Conservation (phyloP, 53 echinoderm and acorn worm genomes). For the Crossaster papposus region DNA sequence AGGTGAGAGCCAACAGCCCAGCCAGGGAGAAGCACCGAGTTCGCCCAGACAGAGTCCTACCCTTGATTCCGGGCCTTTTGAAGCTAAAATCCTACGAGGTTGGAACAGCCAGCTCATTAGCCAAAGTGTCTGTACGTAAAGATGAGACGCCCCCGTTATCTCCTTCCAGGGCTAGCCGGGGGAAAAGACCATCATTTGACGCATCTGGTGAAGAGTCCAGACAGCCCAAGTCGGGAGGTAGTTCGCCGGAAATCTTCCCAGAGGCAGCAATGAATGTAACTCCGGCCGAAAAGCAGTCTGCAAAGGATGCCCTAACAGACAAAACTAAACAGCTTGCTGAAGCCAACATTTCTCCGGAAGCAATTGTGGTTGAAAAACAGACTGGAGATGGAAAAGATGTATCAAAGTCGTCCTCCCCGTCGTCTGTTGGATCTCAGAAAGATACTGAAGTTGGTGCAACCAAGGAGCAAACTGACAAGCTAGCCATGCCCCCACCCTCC, state of each 20-base stretch:
- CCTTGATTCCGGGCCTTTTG: slow-evolving; percentile 24
- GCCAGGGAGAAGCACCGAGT: slow-evolving; percentile 76
- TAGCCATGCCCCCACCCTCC: slow-evolving; percentile 79
- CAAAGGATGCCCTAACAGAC: slow-evolving; percentile 45
- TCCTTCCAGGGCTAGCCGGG: slow-evolving; percentile 36
- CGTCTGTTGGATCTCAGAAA: slow-evolving; percentile 1
- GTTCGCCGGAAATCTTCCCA: slow-evolving; percentile 4
- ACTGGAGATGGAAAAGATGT: background rate
- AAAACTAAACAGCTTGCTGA: slow-evolving; percentile 39
- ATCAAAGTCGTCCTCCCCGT: slow-evolving; percentile 26
- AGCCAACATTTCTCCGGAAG: background rate
- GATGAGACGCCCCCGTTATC: slow-evolving; percentile 56
- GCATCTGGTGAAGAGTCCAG: slow-evolving; percentile 19
- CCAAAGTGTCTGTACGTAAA: slow-evolving; percentile 56
- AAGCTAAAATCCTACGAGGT: slow-evolving; percentile 73
- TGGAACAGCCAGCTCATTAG: slow-evolving; percentile 70
- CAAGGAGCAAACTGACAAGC: slow-evolving; percentile 55
- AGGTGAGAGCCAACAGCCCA: slow-evolving; percentile 62
- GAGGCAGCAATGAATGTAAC: background rate
- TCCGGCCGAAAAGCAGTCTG: slow-evolving; percentile 4
- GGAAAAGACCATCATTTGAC: slow-evolving; percentile 45
- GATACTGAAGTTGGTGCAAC: background rate
- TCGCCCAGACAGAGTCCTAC: slow-evolving; percentile 50
- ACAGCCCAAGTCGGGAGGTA: slow-evolving; percentile 35
- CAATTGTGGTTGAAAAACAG: background rate